phyloP scores from a whole-genome alignment of 2,888 invertebrate species.

The Lasius fuliginosus region DNA sequence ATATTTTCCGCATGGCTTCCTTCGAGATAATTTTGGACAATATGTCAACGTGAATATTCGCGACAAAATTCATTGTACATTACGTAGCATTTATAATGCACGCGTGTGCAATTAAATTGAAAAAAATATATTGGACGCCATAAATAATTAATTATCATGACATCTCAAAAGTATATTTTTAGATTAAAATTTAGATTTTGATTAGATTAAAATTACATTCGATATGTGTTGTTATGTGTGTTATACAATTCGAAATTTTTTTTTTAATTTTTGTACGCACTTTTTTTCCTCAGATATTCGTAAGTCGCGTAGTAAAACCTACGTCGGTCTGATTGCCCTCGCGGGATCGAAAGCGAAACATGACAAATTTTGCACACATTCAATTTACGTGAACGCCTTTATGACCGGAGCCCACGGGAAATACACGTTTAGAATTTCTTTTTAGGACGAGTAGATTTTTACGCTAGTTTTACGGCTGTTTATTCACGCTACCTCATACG shows the following conservation, averaged over 20 bases:
- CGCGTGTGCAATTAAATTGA: too few species aligned
- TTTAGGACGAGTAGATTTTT: constrained; percentile 46
- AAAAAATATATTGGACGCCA: neutral
- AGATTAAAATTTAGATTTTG: too few species aligned
- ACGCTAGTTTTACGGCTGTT: constrained; percentile 55
- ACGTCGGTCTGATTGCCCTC: constrained; percentile 25
- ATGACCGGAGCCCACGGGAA: constrained; percentile 65
- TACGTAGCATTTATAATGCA: constrained; percentile 3
- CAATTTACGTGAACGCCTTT: constrained; percentile 60
- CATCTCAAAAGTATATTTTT: neutral
- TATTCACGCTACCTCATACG: constrained; percentile 28
- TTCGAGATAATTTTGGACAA: neutral
- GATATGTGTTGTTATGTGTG: too few species aligned
- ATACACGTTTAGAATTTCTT: constrained; percentile 71
- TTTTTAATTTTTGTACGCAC: neutral
- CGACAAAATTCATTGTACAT: neutral
- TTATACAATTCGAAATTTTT: neutral
- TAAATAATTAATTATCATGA: neutral
- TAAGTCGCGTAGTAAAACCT: constrained; percentile 53
- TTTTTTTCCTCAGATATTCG: neutral
- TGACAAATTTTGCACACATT: constrained; percentile 65
- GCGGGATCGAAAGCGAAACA: constrained; percentile 58
- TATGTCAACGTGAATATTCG: too few species aligned
- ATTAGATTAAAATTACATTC: neutral
- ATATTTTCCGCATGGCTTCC: neutral